These are phyloP conservation scores for Brenthis daphne DNA, from an alignment of 2,888 invertebrate genomes.

Conservation along the genomic window DNA sequence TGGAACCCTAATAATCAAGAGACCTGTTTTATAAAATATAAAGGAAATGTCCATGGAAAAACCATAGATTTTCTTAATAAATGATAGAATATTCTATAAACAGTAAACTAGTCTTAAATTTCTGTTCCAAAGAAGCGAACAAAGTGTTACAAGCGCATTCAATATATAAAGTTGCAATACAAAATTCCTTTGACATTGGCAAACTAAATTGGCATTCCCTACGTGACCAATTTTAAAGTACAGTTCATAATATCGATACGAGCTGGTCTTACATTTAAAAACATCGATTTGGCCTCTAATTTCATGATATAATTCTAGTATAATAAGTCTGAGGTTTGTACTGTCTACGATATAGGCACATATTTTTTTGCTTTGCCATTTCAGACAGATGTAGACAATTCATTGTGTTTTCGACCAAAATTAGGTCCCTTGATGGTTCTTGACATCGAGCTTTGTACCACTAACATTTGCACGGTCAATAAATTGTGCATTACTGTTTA, in stretches of 20 bases:
- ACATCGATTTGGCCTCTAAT: neutral
- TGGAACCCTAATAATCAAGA: too few relatives aligned
- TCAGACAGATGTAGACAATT: too few relatives aligned
- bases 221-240: constrained; percentile 29
- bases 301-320: too few relatives aligned
- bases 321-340: too few relatives aligned
- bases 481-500: too few relatives aligned
- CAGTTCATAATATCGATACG: constrained; percentile 7
- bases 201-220: constrained; percentile 36
- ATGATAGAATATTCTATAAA: neutral
- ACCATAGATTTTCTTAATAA: neutral
- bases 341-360: too few relatives aligned
- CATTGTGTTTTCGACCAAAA: too few relatives aligned
- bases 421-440: too few relatives aligned
- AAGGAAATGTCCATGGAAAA: neutral
- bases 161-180: constrained; percentile 26
- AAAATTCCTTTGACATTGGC: constrained; percentile 40
- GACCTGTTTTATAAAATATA: too few relatives aligned
- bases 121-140: constrained; percentile 9
- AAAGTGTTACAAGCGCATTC: constrained; percentile 12
- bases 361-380: too few relatives aligned
- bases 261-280: constrained; percentile 5
- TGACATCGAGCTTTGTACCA: too few relatives aligned
- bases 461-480: too few relatives aligned
- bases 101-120: neutral